These are phyloP conservation scores for Mirounga angustirostris DNA, from an alignment of 2,113 vertebrate genomes.

Conservation along the genomic window DNA sequence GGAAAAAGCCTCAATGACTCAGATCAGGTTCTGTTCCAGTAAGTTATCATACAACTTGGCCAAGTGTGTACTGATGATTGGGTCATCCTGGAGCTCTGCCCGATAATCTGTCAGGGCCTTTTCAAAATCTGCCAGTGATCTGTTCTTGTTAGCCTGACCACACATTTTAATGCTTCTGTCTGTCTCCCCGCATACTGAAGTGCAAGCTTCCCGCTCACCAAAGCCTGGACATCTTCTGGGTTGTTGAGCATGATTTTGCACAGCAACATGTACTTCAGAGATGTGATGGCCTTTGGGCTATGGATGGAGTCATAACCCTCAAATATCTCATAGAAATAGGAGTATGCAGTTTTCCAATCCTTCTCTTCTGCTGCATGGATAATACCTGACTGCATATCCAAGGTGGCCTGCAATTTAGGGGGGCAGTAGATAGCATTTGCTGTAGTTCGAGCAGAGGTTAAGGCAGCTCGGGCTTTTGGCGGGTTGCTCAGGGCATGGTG, in stretches of 20 bases:
- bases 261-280: conserved; percentile 99
- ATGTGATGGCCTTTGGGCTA: conserved; percentile 96
- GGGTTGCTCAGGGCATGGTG: conserved; percentile 99
- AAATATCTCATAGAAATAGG: conserved; percentile 99
- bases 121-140: conserved; percentile 99
- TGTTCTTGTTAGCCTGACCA: conserved; percentile 99
- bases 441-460: conserved; percentile 98
- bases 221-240: conserved; percentile 96
- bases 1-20: conserved; percentile 99
- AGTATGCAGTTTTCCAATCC: conserved; percentile 99
- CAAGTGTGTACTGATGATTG: conserved; percentile 98
- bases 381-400: conserved; percentile 99
- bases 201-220: conserved; percentile 98
- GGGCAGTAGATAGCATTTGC: conserved; percentile 99
- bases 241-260: conserved; percentile 99
- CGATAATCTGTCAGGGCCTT: conserved; percentile 98
- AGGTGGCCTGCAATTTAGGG: conserved; percentile 97
- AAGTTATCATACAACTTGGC: conserved; percentile 97
- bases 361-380: conserved; percentile 99
- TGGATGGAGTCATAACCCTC: conserved; percentile 99
- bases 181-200: conserved; percentile 96
- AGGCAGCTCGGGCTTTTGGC: conserved; percentile 98
- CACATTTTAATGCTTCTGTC: conserved; percentile 98
- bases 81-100: conserved; percentile 97
- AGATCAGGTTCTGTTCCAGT: conserved; percentile 99